phyloP scores from a whole-genome alignment of 1,140 invertebrate genomes.

The Dinoponera quadriceps region DNA sequence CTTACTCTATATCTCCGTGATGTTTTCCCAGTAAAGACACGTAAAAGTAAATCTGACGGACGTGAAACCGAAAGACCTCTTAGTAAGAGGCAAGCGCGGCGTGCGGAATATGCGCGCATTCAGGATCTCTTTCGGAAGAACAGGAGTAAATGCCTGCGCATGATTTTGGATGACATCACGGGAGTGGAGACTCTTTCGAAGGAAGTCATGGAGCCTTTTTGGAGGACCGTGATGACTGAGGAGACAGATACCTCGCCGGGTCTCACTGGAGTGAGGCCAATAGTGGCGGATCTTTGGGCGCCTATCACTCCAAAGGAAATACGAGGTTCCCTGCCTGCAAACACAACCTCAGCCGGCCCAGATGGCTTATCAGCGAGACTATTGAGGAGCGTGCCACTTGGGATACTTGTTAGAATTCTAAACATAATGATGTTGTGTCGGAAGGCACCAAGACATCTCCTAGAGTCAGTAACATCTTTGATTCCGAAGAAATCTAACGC shows the following conservation, averaged over 20 bases:
- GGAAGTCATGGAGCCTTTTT: conserved; percentile 56
- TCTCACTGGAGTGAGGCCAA: not conserved
- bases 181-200: not conserved
- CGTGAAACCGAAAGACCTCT: not conserved
- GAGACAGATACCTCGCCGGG: not conserved
- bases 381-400: not conserved
- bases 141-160: conserved; percentile 3
- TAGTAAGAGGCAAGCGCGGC: not conserved
- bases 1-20: conserved; percentile 5
- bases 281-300: not conserved
- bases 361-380: conserved; percentile 35
- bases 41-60: not conserved
- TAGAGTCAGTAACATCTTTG: conserved; percentile 60
- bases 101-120: conserved; percentile 49
- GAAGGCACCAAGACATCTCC: conserved; percentile 24
- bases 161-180: not conserved
- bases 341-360: conserved; percentile 38
- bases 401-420: conserved; percentile 35
- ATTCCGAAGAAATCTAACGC: conserved; percentile 71
- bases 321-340: not conserved
- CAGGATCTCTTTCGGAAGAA: conserved; percentile 63
- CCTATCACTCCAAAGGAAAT: not conserved
- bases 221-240: conserved; percentile 64
- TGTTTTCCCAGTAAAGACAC: conserved; percentile 3
- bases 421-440: conserved; percentile 59